A percentile compares a stretch with the other conserved stretches of the same genome.
phyloP scores from a whole-genome alignment of 2,888 invertebrate species.

The Pollenia labialis region DNA sequence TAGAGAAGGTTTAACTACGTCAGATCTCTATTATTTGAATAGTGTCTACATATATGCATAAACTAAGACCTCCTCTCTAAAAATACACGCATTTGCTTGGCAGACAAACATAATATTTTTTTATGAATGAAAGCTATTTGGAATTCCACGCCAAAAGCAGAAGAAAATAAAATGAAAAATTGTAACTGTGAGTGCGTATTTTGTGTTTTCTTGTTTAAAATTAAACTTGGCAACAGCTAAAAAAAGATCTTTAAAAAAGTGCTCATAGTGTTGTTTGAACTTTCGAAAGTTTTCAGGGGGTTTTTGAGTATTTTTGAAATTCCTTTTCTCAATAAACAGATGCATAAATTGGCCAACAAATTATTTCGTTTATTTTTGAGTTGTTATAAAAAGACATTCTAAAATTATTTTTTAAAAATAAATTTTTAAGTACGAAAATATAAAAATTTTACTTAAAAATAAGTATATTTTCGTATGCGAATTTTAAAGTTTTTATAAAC shows the following conservation, averaged over 20 bases:
- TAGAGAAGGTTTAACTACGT: conserved; percentile 35
- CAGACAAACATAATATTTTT: neutral
- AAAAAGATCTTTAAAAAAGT: neutral
- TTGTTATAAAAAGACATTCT: neutral
- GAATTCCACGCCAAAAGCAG: conserved; percentile 8
- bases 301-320: neutral
- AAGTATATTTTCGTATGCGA: too few species aligned
- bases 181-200: neutral
- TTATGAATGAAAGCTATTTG: conserved; percentile 49
- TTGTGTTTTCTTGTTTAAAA: neutral
- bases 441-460: too few species aligned
- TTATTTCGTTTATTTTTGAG: neutral
- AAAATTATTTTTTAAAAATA: too few species aligned
- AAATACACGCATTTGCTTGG: neutral
- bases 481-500: too few species aligned
- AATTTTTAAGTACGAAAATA: too few species aligned
- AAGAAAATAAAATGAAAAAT: neutral
- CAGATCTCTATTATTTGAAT: conserved; percentile 8
- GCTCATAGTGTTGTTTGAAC: neutral
- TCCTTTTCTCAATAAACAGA: neutral
- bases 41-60: neutral
- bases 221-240: conserved; percentile 9
- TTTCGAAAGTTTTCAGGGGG: neutral
- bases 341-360: neutral
- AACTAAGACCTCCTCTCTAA: neutral